Conservation (phyloP, 37 sponge, comb jelly and placozoan species). For the Aplysina aerophoba region DNA sequence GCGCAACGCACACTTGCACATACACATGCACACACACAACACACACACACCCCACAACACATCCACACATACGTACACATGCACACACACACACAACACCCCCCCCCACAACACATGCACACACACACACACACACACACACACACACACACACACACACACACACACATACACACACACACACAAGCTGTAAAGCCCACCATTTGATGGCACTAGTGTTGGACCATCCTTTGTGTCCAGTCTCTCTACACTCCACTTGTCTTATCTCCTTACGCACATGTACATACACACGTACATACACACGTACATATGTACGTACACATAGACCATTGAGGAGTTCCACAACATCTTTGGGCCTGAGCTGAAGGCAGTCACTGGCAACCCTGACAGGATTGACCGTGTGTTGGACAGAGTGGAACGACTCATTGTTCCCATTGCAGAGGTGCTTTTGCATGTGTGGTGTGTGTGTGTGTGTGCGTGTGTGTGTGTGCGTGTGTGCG, state of each 20-base stretch:
- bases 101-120: too few relatives aligned
- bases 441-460: slow-evolving; percentile 9
- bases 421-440: slow-evolving; percentile 74
- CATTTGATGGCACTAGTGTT: too few relatives aligned
- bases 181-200: too few relatives aligned
- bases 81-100: too few relatives aligned
- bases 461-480: slow-evolving; percentile 3
- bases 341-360: slow-evolving; percentile 99
- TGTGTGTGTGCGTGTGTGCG: slow-evolving; percentile 10
- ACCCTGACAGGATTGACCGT: slow-evolving; percentile 82
- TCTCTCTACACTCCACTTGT: not conserved
- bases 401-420: slow-evolving; percentile 82
- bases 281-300: slow-evolving; percentile 15
- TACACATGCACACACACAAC: not conserved
- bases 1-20: not conserved
- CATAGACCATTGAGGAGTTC: slow-evolving; percentile 95
- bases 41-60: not conserved
- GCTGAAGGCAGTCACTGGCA: slow-evolving; percentile 98
- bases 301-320: slow-evolving; percentile 7
- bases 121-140: too few relatives aligned
- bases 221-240: too few relatives aligned
- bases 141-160: too few relatives aligned
- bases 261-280: not conserved
- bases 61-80: not conserved
- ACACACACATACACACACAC: too few relatives aligned